Base-by-base conservation (phyloP, 1,140 invertebrate species). In the Lordiphosa stackelbergi region DNA sequence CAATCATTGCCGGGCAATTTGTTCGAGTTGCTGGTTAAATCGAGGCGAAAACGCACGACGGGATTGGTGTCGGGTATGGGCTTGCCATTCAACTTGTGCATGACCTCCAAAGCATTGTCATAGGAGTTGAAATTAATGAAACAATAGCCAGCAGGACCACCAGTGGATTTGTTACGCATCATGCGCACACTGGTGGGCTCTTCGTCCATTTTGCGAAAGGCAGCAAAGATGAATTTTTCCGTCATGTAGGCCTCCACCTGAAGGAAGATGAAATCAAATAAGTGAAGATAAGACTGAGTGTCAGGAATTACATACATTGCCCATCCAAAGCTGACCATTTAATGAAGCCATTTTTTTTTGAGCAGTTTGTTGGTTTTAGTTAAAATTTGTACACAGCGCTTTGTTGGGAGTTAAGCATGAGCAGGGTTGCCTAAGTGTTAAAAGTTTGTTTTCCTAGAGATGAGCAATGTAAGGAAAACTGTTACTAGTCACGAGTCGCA, bases 81-180 rank as follows among this genome's bases (percentile, higher is more conserved):
- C 90, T 98, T 98, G 16, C 96, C 97, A 90, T 98, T 98, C n/a
- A 98, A 89, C 89, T 97, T 97, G 85, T 98, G 95, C 94, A 98
- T 96, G 5, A 95, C 94, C 88, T 96, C 95, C 51, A 97, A 92
- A 1, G 97, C 96, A 88, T 94, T 93, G 87, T 97, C 95, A 86
- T 97, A 95, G 62, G 95, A 96, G 77, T 93, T 92, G 89, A 99
- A 98, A 86, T 98, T 96, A 19, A 98, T 95, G 90, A 98, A 98
- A 88, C 96, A 97, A 89, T 98, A 98, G 34, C 96, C 96, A 38
- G 95, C 94, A 22, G 95, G 95, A 88, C 96, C 94, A 11, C 95
- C 95, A 3, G 95, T 95, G 63, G 95, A 95, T 85, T 96, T 95
- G 86, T 97, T 97, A 62, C 95, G 91, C 92, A 97, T 97, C 5